A percentile compares a stretch with the other conserved stretches of the same genome.
phyloP scores from a whole-genome alignment of 2,888 invertebrate genomes.

The Hirtodrosophila alboralis region DNA sequence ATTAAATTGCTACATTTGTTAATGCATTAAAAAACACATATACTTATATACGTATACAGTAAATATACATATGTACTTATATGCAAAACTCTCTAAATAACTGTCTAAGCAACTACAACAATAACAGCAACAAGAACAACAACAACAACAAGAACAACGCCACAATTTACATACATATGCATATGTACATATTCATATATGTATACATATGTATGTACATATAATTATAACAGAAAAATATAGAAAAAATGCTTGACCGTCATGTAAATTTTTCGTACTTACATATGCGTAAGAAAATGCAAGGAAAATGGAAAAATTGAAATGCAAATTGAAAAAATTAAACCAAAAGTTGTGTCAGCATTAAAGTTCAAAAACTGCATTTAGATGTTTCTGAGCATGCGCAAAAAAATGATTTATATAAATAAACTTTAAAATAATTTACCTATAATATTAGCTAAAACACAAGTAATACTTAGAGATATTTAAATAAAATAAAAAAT shows the following conservation, averaged over 20 bases:
- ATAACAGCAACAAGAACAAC: slow-evolving; percentile 5
- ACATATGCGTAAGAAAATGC: slow-evolving; percentile 10
- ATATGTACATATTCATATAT: slow-evolving; percentile 14
- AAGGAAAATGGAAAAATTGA: slow-evolving; percentile 17
- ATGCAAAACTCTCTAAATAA: slow-evolving; percentile 34
- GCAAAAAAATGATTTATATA: slow-evolving; percentile 73
- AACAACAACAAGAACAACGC: slow-evolving; percentile 43
- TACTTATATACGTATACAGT: slow-evolving; percentile 21
- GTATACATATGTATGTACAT: slow-evolving; percentile 14
- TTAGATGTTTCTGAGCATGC: slow-evolving; percentile 81
- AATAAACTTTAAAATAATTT: slow-evolving; percentile 43
- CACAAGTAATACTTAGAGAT: slow-evolving; percentile 41
- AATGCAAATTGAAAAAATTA: slow-evolving; percentile 3
- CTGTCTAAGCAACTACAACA: slow-evolving; percentile 27
- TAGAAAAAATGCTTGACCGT: slow-evolving; percentile 35
- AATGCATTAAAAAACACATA: slow-evolving; percentile 33
- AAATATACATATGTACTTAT: slow-evolving; percentile 13
- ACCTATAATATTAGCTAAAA: slow-evolving; percentile 44
- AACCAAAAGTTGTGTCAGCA: slow-evolving; percentile 56
- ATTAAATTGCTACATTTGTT: slow-evolving; percentile 12
- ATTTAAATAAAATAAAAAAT: slow-evolving; percentile 34
- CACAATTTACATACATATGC: slow-evolving; percentile 41
- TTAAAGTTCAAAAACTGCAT: slow-evolving; percentile 76
- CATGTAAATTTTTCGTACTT: slow-evolving; percentile 26
- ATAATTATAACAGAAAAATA: slow-evolving; percentile 17